A percentile compares a stretch with the other conserved stretches of the same genome.
Evolutionary conservation across 2,797 vertebrate genomes (phyloP).

Genomic region (Acanthornis magna): DNA sequence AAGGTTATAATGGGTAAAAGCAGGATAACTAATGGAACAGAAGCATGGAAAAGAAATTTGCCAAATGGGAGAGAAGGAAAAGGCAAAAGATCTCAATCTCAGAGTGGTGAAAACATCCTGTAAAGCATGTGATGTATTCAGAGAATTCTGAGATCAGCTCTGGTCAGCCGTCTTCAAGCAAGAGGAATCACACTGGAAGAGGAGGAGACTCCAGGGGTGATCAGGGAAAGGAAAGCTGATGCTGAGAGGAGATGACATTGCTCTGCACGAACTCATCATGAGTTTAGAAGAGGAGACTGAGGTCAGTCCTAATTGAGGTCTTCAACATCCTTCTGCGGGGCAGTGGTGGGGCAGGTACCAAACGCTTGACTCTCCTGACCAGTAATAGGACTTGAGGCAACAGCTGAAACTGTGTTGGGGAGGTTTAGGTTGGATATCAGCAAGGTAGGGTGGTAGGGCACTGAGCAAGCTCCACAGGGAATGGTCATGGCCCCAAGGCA

Average conservation of each 20-base stretch:
- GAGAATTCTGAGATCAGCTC: neutral
- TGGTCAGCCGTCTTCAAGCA: neutral
- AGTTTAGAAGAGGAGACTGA: neutral
- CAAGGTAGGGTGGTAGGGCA: neutral
- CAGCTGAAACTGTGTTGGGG: no score
- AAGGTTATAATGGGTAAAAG: neutral
- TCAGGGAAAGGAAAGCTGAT: neutral
- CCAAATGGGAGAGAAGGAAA: neutral
- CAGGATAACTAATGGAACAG: neutral
- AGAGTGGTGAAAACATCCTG: neutral
- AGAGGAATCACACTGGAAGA: neutral
- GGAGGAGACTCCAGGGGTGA: neutral
- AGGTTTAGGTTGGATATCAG: neutral
- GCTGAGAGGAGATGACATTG: neutral
- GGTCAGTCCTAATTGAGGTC: neutral
- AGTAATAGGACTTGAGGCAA: neutral
- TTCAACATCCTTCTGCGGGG: neutral
- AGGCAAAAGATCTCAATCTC: neutral
- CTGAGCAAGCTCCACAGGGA: neutral
- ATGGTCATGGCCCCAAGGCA: fast-evolving
- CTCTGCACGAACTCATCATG: neutral
- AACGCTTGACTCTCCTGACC: neutral
- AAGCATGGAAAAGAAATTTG: neutral
- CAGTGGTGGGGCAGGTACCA: neutral
- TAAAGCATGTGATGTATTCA: neutral